These are phyloP conservation scores for Psylliodes chrysocephalus DNA, from an alignment of 2,888 invertebrate species.

Conservation along the genomic window DNA sequence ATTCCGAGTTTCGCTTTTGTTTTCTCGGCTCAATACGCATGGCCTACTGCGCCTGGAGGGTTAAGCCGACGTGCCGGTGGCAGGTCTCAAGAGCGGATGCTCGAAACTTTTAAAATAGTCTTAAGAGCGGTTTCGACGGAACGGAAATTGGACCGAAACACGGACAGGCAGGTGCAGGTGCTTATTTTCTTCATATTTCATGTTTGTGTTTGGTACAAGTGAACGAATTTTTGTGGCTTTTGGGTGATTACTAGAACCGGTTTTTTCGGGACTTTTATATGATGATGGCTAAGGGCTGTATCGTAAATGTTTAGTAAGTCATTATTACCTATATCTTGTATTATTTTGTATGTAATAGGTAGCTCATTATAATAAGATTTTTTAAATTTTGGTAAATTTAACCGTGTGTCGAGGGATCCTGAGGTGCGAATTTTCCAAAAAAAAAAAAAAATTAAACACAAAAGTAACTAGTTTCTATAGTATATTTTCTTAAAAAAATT, in stretches of 20 bases:
- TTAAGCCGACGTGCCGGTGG: slow-evolving; percentile 9
- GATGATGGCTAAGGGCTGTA: not conserved
- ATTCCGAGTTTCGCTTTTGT: slow-evolving; percentile 33
- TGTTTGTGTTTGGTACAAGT: not conserved
- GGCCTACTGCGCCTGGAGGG: slow-evolving; percentile 26
- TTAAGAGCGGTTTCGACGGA: not conserved
- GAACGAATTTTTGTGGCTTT: not conserved
- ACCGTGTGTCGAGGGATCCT: no score
- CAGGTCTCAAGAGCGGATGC: not conserved
- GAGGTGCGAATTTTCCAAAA: no score
- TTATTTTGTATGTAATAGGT: no score
- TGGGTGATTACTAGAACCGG: not conserved
- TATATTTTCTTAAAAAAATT: no score
- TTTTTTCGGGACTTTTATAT: no score
- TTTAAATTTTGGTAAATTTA: no score
- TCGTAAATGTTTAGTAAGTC: not conserved
- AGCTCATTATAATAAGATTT: no score
- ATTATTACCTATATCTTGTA: no score
- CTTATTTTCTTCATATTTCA: not conserved
- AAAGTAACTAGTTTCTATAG: no score
- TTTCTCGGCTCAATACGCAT: slow-evolving; percentile 20
- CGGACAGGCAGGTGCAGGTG: slow-evolving; percentile 1
- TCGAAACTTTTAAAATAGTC: slow-evolving; percentile 4
- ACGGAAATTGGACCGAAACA: not conserved
- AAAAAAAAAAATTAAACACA: no score